A percentile compares a stretch with the other conserved stretches of the same genome.
Conservation (phyloP, 2,113 vertebrate species). For the Delphinapterus leucas region DNA sequence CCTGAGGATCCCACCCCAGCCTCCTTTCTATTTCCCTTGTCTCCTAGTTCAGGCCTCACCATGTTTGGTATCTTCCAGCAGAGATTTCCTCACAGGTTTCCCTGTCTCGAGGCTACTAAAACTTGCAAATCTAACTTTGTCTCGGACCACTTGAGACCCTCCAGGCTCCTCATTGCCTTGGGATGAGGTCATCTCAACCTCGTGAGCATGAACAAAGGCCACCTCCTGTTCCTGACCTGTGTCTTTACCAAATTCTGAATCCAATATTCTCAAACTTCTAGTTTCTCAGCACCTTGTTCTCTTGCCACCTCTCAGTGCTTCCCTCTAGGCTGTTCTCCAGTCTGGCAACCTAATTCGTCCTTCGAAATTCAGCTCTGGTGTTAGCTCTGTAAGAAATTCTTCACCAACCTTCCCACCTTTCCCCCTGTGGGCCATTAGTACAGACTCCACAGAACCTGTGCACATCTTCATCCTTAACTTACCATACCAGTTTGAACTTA, state of each 20-base stretch:
- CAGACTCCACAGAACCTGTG: background rate
- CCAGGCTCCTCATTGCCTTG: background rate
- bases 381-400: background rate
- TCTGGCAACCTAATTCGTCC: background rate
- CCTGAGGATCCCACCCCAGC: fast-evolving
- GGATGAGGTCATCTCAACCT: background rate
- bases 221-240: background rate
- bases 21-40: background rate
- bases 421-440: background rate
- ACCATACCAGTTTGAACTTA: background rate
- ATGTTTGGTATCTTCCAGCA: background rate
- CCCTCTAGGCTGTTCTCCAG: background rate
- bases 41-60: background rate
- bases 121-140: background rate
- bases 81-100: background rate
- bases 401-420: background rate
- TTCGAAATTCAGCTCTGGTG: background rate
- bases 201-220: background rate
- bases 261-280: background rate
- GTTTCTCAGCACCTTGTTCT: background rate
- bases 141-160: background rate
- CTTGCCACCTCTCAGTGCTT: background rate
- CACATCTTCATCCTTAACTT: background rate
- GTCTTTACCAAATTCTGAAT: background rate
- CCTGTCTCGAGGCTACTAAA: background rate